These are phyloP conservation scores for Castor canadensis DNA, from an alignment of 2,113 vertebrate species.

Conservation along the genomic window DNA sequence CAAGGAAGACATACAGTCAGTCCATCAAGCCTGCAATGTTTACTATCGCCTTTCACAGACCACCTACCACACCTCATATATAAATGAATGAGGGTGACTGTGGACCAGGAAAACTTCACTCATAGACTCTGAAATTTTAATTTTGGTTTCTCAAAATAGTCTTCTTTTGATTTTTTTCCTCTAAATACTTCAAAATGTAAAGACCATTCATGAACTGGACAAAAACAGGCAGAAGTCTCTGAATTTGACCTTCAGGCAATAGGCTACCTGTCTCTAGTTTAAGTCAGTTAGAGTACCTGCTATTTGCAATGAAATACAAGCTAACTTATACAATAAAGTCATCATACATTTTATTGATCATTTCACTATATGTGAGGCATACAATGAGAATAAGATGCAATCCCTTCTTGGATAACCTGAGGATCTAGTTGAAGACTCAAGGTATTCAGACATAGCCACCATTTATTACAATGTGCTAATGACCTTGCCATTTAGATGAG, in stretches of 20 bases:
- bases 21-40: not conserved
- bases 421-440: not conserved
- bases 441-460: not conserved
- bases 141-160: slow-evolving; percentile 33
- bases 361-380: not conserved
- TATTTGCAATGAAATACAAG: not conserved
- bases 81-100: not conserved
- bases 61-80: not conserved
- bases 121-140: not conserved
- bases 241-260: not conserved
- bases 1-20: not conserved
- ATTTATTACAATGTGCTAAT: not conserved
- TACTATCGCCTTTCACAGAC: not conserved
- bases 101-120: not conserved
- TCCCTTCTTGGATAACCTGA: too few species aligned
- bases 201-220: not conserved
- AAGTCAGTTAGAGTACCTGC: not conserved
- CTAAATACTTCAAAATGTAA: slow-evolving; percentile 13
- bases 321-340: not conserved
- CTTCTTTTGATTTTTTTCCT: not conserved
- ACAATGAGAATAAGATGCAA: not conserved
- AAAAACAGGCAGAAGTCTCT: not conserved
- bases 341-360: not conserved
- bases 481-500: not conserved
- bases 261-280: not conserved